phyloP scores from a whole-genome alignment of 2,113 vertebrate genomes.

The Chlamydotis undulata region DNA sequence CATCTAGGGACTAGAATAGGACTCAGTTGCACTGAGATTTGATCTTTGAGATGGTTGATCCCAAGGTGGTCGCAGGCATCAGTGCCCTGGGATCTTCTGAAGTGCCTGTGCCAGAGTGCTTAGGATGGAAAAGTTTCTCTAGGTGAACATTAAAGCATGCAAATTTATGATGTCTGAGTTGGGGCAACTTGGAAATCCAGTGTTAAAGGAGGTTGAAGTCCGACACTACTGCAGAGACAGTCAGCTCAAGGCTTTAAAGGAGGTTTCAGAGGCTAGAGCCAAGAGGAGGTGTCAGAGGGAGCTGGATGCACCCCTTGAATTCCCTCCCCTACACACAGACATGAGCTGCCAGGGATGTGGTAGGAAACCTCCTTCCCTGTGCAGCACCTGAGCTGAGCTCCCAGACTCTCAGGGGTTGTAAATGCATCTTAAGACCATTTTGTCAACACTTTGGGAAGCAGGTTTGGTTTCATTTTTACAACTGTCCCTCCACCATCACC shows the following conservation, averaged over 20 bases:
- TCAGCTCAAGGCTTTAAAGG: neutral
- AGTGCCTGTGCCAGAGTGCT: neutral
- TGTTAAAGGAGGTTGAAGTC: neutral
- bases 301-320: neutral
- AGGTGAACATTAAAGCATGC: neutral
- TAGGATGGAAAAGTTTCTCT: neutral
- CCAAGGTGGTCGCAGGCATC: neutral
- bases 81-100: neutral
- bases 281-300: neutral
- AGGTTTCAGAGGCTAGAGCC: neutral
- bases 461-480: neutral
- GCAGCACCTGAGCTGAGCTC: neutral
- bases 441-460: neutral
- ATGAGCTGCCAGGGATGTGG: neutral
- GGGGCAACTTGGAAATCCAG: neutral
- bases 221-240: fast-evolving
- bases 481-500: neutral
- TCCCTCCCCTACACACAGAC: neutral
- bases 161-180: neutral
- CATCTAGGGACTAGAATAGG: neutral
- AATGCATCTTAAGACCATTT: neutral
- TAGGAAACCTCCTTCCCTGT: neutral
- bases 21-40: neutral
- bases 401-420: neutral
- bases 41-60: neutral